These are phyloP conservation scores for Montipora efflorescens DNA, from an alignment of 64 coral and sea anemone species.

Conservation along the genomic window DNA sequence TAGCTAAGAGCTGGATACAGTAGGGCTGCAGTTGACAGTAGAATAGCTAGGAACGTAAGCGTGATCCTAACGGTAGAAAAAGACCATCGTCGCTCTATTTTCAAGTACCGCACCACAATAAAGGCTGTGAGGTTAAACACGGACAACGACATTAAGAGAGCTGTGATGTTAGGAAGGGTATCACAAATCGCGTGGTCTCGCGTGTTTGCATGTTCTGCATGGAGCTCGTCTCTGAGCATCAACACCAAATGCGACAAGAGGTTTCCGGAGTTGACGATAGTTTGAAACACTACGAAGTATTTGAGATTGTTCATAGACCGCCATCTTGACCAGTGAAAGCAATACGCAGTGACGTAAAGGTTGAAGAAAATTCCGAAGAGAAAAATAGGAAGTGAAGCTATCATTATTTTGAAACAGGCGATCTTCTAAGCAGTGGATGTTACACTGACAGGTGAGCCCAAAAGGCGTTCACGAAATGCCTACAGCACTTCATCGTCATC, in stretches of 20 bases:
- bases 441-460: no score
- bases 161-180: slow-evolving; percentile 31
- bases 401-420: neutral
- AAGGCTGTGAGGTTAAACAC: slow-evolving; percentile 44
- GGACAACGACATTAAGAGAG: slow-evolving; percentile 10
- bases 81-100: slow-evolving; percentile 26
- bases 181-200: slow-evolving; percentile 22
- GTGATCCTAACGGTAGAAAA: slow-evolving; percentile 8
- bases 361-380: slow-evolving; percentile 14
- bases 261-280: slow-evolving; percentile 17
- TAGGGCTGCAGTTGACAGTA: slow-evolving; percentile 7
- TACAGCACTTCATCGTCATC: no score
- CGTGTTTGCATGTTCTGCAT: neutral
- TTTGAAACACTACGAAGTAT: slow-evolving; percentile 35
- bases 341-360: slow-evolving; percentile 17
- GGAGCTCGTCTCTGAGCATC: slow-evolving; percentile 20
- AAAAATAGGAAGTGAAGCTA: slow-evolving; percentile 1
- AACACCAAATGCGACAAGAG: slow-evolving; percentile 20
- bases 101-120: slow-evolving; percentile 31
- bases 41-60: neutral
- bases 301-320: slow-evolving; percentile 5
- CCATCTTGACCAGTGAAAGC: slow-evolving; percentile 42
- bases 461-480: no score
- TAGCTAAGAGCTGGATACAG: slow-evolving; percentile 6
- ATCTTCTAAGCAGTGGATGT: neutral